These are phyloP conservation scores for Periophthalmus modestus DNA, from an alignment of 2,113 vertebrate genomes.

Conservation along the genomic window DNA sequence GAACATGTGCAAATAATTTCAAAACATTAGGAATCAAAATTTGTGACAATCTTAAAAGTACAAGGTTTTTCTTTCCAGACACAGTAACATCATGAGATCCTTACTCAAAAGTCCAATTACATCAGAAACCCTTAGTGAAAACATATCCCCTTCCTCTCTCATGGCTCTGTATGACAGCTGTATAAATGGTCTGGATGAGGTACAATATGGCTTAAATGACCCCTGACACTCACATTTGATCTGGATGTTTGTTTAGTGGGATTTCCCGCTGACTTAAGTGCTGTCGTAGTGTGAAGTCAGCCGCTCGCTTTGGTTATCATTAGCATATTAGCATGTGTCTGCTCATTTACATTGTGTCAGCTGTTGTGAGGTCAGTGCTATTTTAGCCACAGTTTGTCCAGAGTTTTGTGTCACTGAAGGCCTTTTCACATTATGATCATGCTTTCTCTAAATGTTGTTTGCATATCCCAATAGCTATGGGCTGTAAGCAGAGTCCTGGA, in stretches of 20 bases:
- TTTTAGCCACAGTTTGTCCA: constrained; percentile 53
- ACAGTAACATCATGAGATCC: too few relatives aligned
- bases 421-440: too few relatives aligned
- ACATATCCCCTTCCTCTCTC: too few relatives aligned
- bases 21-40: too few relatives aligned
- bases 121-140: too few relatives aligned
- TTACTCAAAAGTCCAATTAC: too few relatives aligned
- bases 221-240: neutral
- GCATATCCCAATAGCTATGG: neutral
- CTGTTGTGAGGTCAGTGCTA: constrained; percentile 64
- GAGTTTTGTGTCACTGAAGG: neutral
- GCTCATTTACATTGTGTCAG: constrained; percentile 55
- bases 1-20: too few relatives aligned
- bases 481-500: too few relatives aligned
- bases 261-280: neutral
- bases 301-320: neutral
- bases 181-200: neutral
- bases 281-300: neutral
- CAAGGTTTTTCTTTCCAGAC: too few relatives aligned
- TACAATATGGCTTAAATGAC: neutral
- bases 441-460: neutral
- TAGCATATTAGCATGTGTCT: constrained; percentile 30
- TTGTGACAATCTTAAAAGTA: too few relatives aligned
- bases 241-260: neutral
- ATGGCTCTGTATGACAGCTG: neutral